A percentile compares a stretch with the other conserved stretches of the same genome.
phyloP scores from a whole-genome alignment of 2,113 vertebrate genomes.

The Uropsilus gracilis region DNA sequence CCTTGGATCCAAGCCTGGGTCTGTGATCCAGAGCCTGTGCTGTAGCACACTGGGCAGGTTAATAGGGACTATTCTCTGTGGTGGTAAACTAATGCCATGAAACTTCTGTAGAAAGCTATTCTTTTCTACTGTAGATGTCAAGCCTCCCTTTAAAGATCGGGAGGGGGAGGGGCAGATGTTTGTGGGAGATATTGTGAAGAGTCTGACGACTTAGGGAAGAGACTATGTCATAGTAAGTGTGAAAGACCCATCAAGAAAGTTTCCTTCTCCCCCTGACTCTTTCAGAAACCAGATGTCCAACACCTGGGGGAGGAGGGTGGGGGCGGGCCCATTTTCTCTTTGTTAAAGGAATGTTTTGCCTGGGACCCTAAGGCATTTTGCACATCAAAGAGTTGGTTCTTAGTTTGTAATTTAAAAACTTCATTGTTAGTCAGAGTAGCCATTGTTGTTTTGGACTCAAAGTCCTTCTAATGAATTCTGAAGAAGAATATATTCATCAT shows the following conservation, averaged over 20 bases:
- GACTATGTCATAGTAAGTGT: neutral
- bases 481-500: neutral
- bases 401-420: neutral
- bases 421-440: conserved; percentile 5
- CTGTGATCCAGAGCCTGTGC: neutral
- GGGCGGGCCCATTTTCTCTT: neutral
- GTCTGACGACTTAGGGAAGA: neutral
- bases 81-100: neutral
- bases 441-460: conserved; percentile 16
- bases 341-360: neutral
- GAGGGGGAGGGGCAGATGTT: no score
- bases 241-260: neutral
- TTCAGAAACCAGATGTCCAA: neutral
- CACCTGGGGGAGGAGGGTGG: neutral
- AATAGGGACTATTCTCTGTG: neutral
- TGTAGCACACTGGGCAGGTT: neutral
- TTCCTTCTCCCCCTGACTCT: neutral
- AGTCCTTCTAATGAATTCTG: conserved; percentile 36
- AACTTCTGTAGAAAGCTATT: neutral
- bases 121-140: neutral
- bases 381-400: neutral
- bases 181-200: neutral
- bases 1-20: neutral
- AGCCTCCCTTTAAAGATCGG: neutral
- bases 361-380: neutral